Evolutionary conservation across 2,113 vertebrate genomes (phyloP).

Genomic region (Ursus arctos): DNA sequence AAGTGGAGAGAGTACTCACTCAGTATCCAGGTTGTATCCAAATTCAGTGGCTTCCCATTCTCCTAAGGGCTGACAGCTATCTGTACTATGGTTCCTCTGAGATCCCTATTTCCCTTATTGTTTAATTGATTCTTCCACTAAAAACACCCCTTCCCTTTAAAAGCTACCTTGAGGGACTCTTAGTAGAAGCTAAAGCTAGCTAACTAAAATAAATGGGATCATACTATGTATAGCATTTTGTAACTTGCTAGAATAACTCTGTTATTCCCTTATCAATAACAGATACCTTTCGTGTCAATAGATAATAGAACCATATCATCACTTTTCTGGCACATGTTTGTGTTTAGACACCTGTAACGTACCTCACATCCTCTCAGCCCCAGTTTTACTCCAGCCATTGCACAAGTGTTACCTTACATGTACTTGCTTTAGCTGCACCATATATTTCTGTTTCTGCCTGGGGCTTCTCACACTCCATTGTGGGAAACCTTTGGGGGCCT

Average conservation of each 20-base stretch:
- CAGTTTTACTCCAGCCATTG: background rate
- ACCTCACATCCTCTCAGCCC: background rate
- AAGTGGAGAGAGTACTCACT: background rate
- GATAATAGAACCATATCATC: background rate
- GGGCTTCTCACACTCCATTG: background rate
- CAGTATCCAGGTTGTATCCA: background rate
- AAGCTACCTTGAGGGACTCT: slow-evolving; percentile 24
- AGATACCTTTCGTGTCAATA: background rate
- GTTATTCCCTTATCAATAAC: background rate
- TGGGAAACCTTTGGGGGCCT: background rate
- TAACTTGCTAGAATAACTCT: background rate
- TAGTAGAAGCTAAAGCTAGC: background rate
- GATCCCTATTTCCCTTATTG: background rate
- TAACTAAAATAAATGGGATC: background rate
- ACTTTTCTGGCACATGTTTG: background rate
- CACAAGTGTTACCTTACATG: background rate
- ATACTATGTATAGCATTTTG: background rate
- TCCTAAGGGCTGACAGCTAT: background rate
- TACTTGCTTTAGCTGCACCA: background rate
- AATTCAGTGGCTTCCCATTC: background rate
- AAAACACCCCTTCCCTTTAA: background rate
- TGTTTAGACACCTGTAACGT: background rate
- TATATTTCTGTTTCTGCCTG: slow-evolving; percentile 9
- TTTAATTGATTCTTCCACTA: slow-evolving; percentile 28
- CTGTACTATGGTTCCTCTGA: background rate